Evolutionary conservation across 1,140 invertebrate genomes (phyloP).

Genomic region (Psix sp.): DNA sequence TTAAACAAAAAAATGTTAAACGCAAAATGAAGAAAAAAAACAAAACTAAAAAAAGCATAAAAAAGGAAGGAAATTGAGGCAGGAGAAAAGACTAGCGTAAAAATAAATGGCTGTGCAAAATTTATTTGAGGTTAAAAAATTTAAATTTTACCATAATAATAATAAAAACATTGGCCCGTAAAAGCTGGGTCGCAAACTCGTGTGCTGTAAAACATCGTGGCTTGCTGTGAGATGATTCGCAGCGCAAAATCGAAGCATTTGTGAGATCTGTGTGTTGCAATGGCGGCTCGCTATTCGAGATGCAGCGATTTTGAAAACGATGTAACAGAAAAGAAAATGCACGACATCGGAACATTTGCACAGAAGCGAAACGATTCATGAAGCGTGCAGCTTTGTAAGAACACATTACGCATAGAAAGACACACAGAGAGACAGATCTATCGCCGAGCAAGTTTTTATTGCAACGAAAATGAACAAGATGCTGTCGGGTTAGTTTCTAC

Average conservation of each 20-base stretch:
- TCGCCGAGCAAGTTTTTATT: too few species aligned
- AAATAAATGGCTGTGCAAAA: neutral
- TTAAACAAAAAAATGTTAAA: too few species aligned
- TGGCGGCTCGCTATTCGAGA: slow-evolving; percentile 22
- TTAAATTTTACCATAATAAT: slow-evolving; percentile 33
- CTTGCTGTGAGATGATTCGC: slow-evolving; percentile 18
- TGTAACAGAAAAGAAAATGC: slow-evolving; percentile 19
- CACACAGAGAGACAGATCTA: slow-evolving; percentile 12
- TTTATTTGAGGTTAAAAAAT: neutral
- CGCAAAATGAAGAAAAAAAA: neutral
- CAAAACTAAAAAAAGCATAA: neutral
- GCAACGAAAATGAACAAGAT: too few species aligned
- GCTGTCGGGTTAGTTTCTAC: too few species aligned
- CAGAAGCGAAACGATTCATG: slow-evolving; percentile 49
- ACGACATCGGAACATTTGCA: slow-evolving; percentile 37
- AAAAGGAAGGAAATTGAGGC: neutral
- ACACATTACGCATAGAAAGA: slow-evolving; percentile 33
- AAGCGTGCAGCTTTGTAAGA: slow-evolving; percentile 51
- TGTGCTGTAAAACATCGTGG: slow-evolving; percentile 43
- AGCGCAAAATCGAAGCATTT: slow-evolving; percentile 42
- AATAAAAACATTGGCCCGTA: slow-evolving; percentile 24
- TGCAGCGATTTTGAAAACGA: slow-evolving; percentile 23
- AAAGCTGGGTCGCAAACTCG: slow-evolving; percentile 27
- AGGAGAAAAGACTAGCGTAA: too few species aligned
- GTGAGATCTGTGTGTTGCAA: slow-evolving; percentile 25